A percentile compares a stretch with the other conserved stretches of the same genome.
Evolutionary conservation across 2,888 invertebrate species (phyloP).

Genomic region (Coelopa pilipes): DNA sequence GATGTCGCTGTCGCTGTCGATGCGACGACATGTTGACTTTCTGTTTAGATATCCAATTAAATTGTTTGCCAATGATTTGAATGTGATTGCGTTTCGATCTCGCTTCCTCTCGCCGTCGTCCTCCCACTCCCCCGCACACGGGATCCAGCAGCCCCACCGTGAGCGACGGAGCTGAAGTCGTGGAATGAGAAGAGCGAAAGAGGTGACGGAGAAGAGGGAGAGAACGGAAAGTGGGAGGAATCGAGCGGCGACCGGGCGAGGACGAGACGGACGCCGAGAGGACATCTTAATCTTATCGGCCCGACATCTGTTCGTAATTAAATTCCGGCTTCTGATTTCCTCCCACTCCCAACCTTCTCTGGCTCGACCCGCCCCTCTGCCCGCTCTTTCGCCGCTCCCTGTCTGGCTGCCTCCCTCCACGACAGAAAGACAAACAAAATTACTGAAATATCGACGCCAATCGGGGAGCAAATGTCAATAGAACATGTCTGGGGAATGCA

Average conservation of each 20-base stretch:
- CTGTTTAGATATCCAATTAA: constrained; percentile 61
- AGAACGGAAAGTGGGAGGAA: too few species aligned
- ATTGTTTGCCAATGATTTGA: constrained; percentile 47
- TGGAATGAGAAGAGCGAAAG: not conserved
- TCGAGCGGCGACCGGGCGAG: too few species aligned
- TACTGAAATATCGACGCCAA: constrained; percentile 59
- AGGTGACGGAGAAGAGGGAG: not conserved
- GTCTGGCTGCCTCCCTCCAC: not conserved
- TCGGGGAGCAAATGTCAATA: constrained; percentile 57
- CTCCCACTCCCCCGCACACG: too few species aligned
- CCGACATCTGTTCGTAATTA: constrained; percentile 29
- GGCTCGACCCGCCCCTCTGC: too few species aligned
- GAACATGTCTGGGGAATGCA: constrained; percentile 33
- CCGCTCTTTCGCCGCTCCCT: too few species aligned
- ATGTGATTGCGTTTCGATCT: constrained; percentile 12
- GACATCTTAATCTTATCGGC: not conserved
- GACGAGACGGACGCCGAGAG: not conserved
- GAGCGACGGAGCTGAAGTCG: not conserved
- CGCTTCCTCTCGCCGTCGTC: too few species aligned
- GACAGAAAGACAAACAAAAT: constrained; percentile 4
- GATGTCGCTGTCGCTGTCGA: constrained; percentile 6
- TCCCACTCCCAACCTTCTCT: not conserved
- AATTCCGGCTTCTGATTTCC: constrained; percentile 22
- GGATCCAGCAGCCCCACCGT: too few species aligned
- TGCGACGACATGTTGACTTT: constrained; percentile 33